Percentiles rank a stretch among this genome's conserved stretches.
These are phyloP conservation scores for Anaspis maculata DNA, from an alignment of 2,888 invertebrate genomes.

Conservation along the genomic window DNA sequence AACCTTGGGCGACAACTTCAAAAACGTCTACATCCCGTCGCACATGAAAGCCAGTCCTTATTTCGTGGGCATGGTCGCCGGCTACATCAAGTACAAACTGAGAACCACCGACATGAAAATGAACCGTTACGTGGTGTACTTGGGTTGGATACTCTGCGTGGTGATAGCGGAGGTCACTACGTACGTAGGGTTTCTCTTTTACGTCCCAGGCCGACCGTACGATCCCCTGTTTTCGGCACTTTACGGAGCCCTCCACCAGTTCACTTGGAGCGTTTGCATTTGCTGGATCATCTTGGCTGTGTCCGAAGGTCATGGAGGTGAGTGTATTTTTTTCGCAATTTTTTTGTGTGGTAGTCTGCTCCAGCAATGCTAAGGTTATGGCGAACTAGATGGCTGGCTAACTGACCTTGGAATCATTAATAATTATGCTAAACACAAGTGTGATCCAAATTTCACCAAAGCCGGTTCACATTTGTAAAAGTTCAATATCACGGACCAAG, in stretches of 20 bases:
- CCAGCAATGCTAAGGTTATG: no score
- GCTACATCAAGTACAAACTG: constrained; percentile 30
- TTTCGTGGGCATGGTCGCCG: constrained; percentile 31
- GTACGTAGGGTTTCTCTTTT: constrained; percentile 32
- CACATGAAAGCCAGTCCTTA: constrained; percentile 33
- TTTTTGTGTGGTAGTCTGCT: no score
- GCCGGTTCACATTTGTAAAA: no score
- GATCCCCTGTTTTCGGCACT: constrained; percentile 26
- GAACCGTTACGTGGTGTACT: constrained; percentile 19
- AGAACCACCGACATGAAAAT: constrained; percentile 23
- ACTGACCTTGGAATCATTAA: no score
- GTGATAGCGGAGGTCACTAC: constrained; percentile 23
- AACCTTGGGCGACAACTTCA: constrained; percentile 26
- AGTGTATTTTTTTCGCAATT: no score
- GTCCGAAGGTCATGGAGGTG: constrained; percentile 34
- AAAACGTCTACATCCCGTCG: constrained; percentile 31
- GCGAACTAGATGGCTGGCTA: no score
- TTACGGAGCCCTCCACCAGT: constrained; percentile 32
- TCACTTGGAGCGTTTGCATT: constrained; percentile 31
- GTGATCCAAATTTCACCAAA: no score
- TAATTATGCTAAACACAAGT: no score
- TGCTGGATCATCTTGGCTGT: constrained; percentile 33
- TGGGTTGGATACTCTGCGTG: constrained; percentile 27
- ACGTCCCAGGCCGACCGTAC: constrained; percentile 23
- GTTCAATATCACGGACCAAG: no score